Percentiles rank a stretch among this genome's conserved stretches.
phyloP scores from a whole-genome alignment of 2,113 vertebrate species.

The Sprattus sprattus region DNA sequence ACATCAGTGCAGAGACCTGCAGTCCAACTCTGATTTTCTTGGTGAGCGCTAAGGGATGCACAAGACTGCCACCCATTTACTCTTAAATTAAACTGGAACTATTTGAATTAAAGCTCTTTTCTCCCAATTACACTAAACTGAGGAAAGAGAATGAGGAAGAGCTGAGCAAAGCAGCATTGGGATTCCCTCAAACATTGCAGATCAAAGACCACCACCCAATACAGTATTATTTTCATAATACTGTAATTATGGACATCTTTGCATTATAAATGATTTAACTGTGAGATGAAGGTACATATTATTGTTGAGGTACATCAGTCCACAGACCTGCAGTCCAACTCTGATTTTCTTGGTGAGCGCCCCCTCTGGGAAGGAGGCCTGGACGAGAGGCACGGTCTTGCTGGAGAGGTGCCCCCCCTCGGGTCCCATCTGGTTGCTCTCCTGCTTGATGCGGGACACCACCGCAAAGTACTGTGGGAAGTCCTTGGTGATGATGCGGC shows the following conservation, averaged over 20 bases:
- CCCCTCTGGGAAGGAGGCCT: constrained; percentile 94
- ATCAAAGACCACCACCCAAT: not conserved
- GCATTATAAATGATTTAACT: not conserved
- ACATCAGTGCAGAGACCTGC: too few relatives aligned
- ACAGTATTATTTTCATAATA: not conserved
- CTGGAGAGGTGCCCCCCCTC: constrained; percentile 92
- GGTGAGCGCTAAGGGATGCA: not conserved
- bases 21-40: too few relatives aligned
- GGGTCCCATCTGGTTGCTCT: constrained; percentile 94
- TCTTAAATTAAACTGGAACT: not conserved
- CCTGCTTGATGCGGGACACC: constrained; percentile 94
- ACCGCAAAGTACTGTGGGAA: constrained; percentile 98
- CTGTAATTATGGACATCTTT: not conserved
- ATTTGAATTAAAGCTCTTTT: not conserved
- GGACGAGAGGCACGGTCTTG: constrained; percentile 84
- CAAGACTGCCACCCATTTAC: not conserved
- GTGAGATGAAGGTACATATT: not conserved
- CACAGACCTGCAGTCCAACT: constrained; percentile 90
- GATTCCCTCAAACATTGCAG: not conserved
- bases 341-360: constrained; percentile 95
- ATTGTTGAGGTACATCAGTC: too few relatives aligned
- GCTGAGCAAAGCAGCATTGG: not conserved
- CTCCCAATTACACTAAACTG: not conserved
- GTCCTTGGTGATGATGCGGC: constrained; percentile 93
- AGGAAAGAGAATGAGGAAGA: not conserved